Evolutionary conservation across 2,797 vertebrate genomes (phyloP).

Genomic region (Alca torda): DNA sequence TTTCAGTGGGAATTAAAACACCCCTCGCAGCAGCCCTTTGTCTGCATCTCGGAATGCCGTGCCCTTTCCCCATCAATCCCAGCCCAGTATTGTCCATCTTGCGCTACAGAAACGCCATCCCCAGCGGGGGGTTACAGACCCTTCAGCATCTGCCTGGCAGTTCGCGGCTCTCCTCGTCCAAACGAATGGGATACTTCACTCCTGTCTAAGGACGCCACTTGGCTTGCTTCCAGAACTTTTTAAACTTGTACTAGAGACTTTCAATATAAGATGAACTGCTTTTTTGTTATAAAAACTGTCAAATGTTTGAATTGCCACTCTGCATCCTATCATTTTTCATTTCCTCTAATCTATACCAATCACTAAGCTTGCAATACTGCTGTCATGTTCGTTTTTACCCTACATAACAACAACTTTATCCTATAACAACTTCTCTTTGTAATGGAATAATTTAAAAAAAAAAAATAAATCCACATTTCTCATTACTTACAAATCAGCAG

Average conservation of each 20-base stretch:
- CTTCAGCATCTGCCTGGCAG: not conserved
- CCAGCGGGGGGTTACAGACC: not conserved
- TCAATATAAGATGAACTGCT: not conserved
- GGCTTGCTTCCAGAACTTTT: not conserved
- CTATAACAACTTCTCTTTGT: not conserved
- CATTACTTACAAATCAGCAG: not conserved
- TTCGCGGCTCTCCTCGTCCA: not conserved
- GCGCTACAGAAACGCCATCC: not conserved
- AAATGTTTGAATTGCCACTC: not conserved
- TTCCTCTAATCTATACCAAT: not conserved
- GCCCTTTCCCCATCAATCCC: not conserved
- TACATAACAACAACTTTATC: not conserved
- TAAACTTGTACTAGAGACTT: not conserved
- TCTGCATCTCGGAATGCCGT: rapidly evolving
- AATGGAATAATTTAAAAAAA: not conserved
- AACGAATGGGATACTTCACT: not conserved
- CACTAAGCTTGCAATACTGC: not conserved
- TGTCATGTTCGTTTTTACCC: not conserved
- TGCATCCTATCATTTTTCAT: not conserved
- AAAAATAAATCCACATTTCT: not conserved
- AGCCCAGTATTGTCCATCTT: not conserved
- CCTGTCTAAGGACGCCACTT: not conserved
- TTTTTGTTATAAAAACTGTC: not conserved
- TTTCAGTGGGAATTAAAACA: too few species aligned
- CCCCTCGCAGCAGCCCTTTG: not conserved